These are phyloP conservation scores for Penaeus indicus DNA, from an alignment of 1,140 invertebrate species.

Conservation along the genomic window DNA sequence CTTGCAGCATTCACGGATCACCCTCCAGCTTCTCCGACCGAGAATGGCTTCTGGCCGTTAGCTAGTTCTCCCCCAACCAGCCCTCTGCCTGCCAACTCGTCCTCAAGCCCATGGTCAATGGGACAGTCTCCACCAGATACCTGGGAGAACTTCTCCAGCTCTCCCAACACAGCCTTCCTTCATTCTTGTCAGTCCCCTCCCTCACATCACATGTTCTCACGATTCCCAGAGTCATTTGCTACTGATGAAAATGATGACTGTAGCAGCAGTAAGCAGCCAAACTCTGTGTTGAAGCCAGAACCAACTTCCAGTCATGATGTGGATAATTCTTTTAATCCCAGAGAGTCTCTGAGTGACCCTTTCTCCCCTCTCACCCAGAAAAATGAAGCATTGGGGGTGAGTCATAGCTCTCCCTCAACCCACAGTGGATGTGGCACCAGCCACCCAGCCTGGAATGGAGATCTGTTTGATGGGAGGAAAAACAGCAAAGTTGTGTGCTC, in stretches of 20 bases:
- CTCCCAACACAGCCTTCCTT: constrained; percentile 51
- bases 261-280: neutral
- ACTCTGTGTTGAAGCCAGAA: neutral
- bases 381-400: neutral
- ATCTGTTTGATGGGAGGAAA: neutral
- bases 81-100: constrained; percentile 20
- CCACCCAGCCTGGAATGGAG: neutral
- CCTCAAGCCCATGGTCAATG: constrained; percentile 39
- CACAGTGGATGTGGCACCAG: constrained; percentile 8
- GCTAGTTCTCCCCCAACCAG: constrained; percentile 35
- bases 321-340: no score
- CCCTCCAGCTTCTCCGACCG: constrained; percentile 57
- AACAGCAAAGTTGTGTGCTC: neutral
- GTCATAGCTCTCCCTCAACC: neutral
- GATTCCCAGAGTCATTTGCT: no score
- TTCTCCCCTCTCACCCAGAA: neutral
- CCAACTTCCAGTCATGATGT: no score
- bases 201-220: no score
- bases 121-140: constrained; percentile 42
- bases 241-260: neutral
- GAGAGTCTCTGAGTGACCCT: no score
- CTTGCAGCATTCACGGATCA: constrained; percentile 57
- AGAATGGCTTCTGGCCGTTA: constrained; percentile 54
- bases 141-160: constrained; percentile 27
- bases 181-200: constrained; percentile 53